Percentiles rank a stretch among this genome's conserved stretches.
These are phyloP conservation scores for Dicycla oo DNA, from an alignment of 2,888 invertebrate genomes.

Conservation along the genomic window DNA sequence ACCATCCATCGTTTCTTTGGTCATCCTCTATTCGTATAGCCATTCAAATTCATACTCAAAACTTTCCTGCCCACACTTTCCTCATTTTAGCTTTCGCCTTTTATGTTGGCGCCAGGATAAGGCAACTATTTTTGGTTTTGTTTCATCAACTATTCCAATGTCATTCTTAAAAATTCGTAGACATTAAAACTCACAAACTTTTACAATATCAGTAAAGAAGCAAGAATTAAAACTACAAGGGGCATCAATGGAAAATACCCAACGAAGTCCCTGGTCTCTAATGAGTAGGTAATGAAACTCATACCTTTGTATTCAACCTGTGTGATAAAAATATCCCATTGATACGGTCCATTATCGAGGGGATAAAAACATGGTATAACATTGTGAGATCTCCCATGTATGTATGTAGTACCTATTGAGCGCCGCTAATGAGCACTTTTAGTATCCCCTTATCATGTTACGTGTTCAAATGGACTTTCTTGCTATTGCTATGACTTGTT, in stretches of 20 bases:
- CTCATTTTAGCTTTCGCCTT: not conserved
- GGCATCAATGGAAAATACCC: not conserved
- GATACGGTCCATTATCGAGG: constrained; percentile 55
- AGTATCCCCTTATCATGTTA: constrained; percentile 31
- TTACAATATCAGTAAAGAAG: not conserved
- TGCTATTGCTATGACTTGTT: constrained; percentile 12
- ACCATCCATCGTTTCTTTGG: too few relatives aligned
- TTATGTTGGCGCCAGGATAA: not conserved
- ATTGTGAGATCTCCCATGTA: constrained; percentile 59
- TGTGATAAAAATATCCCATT: constrained; percentile 43
- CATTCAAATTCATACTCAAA: too few relatives aligned
- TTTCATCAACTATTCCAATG: not conserved
- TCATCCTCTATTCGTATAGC: too few relatives aligned
- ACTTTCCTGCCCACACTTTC: too few relatives aligned
- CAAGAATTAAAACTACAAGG: not conserved
- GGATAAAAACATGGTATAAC: constrained; percentile 63
- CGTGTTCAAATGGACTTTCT: constrained; percentile 22
- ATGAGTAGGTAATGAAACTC: constrained; percentile 16
- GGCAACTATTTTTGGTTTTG: not conserved
- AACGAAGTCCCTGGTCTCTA: not conserved
- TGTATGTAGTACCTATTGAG: constrained; percentile 57
- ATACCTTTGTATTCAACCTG: constrained; percentile 21
- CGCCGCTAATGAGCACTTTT: constrained; percentile 51
- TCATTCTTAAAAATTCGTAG: not conserved
- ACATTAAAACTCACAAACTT: not conserved